Conservation (phyloP, 1,140 invertebrate species). For the Pseudomyrmex sp. region DNA sequence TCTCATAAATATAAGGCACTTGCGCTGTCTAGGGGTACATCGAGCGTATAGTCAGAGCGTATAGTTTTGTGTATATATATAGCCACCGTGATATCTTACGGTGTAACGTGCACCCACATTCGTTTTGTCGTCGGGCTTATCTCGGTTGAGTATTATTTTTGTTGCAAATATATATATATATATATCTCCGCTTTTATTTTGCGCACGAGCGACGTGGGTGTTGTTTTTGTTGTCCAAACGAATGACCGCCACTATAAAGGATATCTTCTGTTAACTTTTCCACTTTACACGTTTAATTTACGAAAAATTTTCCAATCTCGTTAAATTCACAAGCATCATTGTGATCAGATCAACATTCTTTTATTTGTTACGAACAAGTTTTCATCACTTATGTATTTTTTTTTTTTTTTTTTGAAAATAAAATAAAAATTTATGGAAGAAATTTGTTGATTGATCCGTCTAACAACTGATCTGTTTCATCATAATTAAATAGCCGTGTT, state of each 20-base stretch:
- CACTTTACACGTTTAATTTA: background rate
- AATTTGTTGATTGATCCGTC: too few species aligned
- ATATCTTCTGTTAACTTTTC: conserved; percentile 9
- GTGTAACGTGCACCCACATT: conserved; percentile 34
- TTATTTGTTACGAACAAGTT: background rate
- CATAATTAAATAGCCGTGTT: background rate
- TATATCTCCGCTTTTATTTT: conserved; percentile 24
- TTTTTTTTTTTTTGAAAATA: too few species aligned
- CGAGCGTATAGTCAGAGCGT: background rate
- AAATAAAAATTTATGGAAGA: too few species aligned
- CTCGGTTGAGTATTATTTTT: background rate
- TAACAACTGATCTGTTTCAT: too few species aligned
- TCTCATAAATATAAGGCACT: background rate
- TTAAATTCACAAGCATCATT: background rate
- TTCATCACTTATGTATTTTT: background rate
- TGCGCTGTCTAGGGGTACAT: background rate
- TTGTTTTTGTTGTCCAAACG: background rate
- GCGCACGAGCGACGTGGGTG: background rate
- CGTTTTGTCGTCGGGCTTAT: conserved; percentile 39
- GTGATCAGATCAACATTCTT: background rate
- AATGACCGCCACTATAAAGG: conserved; percentile 35
- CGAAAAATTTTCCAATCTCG: background rate
- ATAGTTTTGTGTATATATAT: background rate
- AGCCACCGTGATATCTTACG: conserved; percentile 7
- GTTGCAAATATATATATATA: conserved; percentile 12